These are phyloP conservation scores for Psammodynastes pulverulentus DNA, from an alignment of 2,113 vertebrate genomes.

Conservation along the genomic window DNA sequence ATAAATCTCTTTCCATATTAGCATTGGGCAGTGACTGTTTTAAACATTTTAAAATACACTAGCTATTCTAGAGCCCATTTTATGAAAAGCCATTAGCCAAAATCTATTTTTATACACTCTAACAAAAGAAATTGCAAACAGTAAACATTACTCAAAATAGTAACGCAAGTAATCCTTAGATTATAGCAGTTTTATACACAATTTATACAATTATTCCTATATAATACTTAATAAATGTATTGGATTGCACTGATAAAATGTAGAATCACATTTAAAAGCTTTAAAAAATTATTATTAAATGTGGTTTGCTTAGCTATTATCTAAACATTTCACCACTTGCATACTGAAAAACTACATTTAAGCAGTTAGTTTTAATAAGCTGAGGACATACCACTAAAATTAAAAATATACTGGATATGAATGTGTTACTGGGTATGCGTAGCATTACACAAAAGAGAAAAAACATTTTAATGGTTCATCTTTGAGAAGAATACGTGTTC, in stretches of 20 bases:
- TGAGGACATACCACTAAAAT: not conserved
- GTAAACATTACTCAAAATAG: not conserved
- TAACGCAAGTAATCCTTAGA: not conserved
- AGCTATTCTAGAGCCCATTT: not conserved
- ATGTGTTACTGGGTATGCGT: not conserved
- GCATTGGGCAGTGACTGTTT: not conserved
- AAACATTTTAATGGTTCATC: not conserved
- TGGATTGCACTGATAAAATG: not conserved
- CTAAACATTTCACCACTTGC: not conserved
- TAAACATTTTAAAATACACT: not conserved
- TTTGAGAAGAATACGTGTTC: not conserved
- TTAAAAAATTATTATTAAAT: not conserved
- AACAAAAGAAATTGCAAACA: not conserved
- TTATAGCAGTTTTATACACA: not conserved
- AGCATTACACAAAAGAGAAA: not conserved
- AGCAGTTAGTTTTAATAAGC: not conserved
- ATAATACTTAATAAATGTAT: not conserved
- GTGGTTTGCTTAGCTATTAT: not conserved
- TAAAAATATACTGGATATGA: not conserved
- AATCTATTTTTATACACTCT: not conserved
- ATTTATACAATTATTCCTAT: not conserved
- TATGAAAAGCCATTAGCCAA: not conserved
- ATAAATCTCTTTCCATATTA: not conserved
- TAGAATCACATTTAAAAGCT: not conserved
- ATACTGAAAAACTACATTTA: not conserved